These are phyloP conservation scores for Spilosoma lubricipeda DNA, from an alignment of 2,888 invertebrate species.

Conservation along the genomic window DNA sequence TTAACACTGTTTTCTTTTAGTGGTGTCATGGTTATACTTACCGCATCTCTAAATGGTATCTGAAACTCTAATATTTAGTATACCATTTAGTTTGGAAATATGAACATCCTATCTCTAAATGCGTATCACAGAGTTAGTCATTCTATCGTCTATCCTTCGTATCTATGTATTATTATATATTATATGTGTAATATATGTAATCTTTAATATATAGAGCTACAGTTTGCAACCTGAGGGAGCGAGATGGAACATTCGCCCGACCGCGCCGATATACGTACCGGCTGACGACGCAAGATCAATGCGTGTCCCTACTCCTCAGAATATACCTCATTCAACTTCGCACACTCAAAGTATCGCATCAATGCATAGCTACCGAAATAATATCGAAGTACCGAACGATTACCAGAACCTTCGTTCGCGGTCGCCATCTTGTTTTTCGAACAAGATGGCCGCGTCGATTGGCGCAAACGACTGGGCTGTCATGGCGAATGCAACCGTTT, in stretches of 20 bases:
- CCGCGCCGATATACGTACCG: conserved; percentile 83
- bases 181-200: conserved; percentile 59
- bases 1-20: conserved; percentile 71
- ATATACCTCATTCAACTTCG: conserved; percentile 80
- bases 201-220: conserved; percentile 77
- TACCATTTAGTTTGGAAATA: conserved; percentile 59
- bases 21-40: conserved; percentile 82
- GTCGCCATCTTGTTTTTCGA: conserved; percentile 85
- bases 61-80: conserved; percentile 56
- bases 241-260: conserved; percentile 82
- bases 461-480: conserved; percentile 84
- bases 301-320: conserved; percentile 77
- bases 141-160: conserved; percentile 54
- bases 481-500: conserved; percentile 78
- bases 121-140: conserved; percentile 69
- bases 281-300: conserved; percentile 75
- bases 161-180: conserved; percentile 52
- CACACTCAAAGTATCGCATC: conserved; percentile 85
- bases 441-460: conserved; percentile 83
- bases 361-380: conserved; percentile 85
- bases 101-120: conserved; percentile 81
- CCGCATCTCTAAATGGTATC: conserved; percentile 57
- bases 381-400: conserved; percentile 82
- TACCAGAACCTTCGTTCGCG: conserved; percentile 83
- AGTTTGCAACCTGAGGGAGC: conserved; percentile 80